Evolutionary conservation across 2,888 invertebrate genomes (phyloP).

Genomic region (Heliothis peltigera): DNA sequence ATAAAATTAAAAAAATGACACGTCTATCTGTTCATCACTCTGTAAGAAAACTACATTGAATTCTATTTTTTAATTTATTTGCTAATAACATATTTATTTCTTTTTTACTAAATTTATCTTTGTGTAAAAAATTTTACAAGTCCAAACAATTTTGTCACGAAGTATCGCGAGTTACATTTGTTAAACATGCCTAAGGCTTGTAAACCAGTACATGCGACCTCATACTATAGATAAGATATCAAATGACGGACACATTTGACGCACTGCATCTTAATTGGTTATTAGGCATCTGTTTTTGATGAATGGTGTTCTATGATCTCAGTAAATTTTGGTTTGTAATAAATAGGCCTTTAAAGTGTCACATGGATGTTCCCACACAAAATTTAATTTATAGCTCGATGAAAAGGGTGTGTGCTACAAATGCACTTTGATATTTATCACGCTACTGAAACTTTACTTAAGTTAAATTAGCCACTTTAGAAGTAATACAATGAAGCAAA

Average conservation of each 20-base stretch:
- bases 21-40: not conserved
- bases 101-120: not conserved
- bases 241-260: conserved; percentile 41
- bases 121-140: not conserved
- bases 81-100: not conserved
- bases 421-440: conserved; percentile 11
- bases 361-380: conserved; percentile 59
- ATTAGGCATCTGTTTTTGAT: conserved; percentile 83
- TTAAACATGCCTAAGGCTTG: conserved; percentile 21
- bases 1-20: conserved; percentile 7
- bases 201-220: conserved; percentile 32
- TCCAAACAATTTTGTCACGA: conserved; percentile 1
- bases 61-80: not conserved
- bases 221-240: conserved; percentile 55
- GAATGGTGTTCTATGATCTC: conserved; percentile 73
- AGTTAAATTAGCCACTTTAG: not conserved
- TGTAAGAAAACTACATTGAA: not conserved
- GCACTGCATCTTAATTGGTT: conserved; percentile 71
- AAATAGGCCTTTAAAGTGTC: conserved; percentile 60
- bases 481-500: not conserved
- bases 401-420: conserved; percentile 26
- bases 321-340: conserved; percentile 61
- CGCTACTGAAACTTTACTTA: conserved; percentile 12
- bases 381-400: conserved; percentile 54
- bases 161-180: conserved; percentile 2